Evolutionary conservation across 2,888 invertebrate species (phyloP).

Genomic region (Strigamia transsilvanica): DNA sequence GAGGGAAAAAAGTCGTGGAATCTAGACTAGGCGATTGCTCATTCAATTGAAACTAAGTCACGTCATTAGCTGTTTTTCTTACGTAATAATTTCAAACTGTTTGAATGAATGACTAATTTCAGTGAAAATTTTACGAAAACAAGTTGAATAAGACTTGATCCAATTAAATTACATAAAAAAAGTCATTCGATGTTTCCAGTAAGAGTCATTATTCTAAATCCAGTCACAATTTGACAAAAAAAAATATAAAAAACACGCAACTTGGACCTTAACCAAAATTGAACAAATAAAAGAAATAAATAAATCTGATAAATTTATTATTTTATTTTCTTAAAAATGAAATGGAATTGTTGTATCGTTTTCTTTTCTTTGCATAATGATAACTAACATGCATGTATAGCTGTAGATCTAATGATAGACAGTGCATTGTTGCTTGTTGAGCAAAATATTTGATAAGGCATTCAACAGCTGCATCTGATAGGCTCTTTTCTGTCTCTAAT

Average conservation of each 20-base stretch:
- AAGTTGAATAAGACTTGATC: neutral
- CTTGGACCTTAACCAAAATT: too few species aligned
- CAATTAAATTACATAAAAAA: neutral
- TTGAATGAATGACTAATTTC: neutral
- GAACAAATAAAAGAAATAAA: too few species aligned
- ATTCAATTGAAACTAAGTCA: neutral
- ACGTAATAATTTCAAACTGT: neutral
- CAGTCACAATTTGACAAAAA: too few species aligned
- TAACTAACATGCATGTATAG: neutral
- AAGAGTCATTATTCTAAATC: too few species aligned
- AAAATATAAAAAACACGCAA: too few species aligned
- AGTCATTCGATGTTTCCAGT: too few species aligned
- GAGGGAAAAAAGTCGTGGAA: too few species aligned
- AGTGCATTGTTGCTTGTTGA: slow-evolving; percentile 20
- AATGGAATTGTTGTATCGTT: too few species aligned
- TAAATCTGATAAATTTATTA: too few species aligned
- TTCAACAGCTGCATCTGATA: slow-evolving; percentile 43
- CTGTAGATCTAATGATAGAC: neutral
- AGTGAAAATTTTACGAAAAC: neutral
- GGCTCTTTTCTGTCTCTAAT: slow-evolving; percentile 21
- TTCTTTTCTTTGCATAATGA: neutral
- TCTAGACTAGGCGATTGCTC: neutral
- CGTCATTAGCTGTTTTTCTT: neutral
- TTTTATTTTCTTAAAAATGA: too few species aligned
- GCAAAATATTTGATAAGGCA: slow-evolving; percentile 40